Evolutionary conservation across 2,113 vertebrate species (phyloP), one percentile per base, ranked within the genome.

Genomic region (Bettongia penicillata): DNA sequence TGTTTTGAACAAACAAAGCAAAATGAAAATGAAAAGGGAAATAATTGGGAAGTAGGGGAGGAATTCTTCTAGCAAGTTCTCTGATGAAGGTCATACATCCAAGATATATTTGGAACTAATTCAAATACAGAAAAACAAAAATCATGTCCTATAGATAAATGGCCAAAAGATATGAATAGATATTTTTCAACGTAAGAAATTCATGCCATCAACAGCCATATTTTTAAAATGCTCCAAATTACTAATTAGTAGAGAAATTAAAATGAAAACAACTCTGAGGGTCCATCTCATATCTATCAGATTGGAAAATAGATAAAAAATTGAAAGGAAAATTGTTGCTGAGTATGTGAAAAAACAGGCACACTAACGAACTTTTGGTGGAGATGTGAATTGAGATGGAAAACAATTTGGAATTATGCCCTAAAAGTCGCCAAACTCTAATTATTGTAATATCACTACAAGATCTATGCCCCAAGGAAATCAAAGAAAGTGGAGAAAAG

Each of bases 1-100:
- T 8, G 53, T 50, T 5, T 53, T 95, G 91, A 89, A 92, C 61
- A 94, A 90, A 92, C 61, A 94, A 52, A 51, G 68, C 43, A 6
- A 43, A 24, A 93, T 28, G 92, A 94, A 84, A 77, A 77, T 43
- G 28, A 94, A 49, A 57, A 52, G 91, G 9, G 93, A 94, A 91
- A 55, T 93, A 94, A 7, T 91, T 90, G 93, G 84, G 23, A 89
- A 53, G 61, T 2, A 14, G 22, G 26, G 47, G 9, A 12, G 52
- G 52, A 77, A 91, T 91, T 77, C 37, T 91, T 91, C 9, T 1
- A 96, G 94, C 68, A 68, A 28, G 53, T 50, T 31, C 89, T 31
- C 8, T 8, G 93, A 53, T 37, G 48, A 37, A 93, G 91, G 19
- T 91, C 28, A 94, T 90, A 84, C 91, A 92, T 68, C 90, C 51